Evolutionary conservation across 2,113 vertebrate genomes (phyloP), one percentile per base, ranked within the genome.

Genomic region (Candoia aspera): DNA sequence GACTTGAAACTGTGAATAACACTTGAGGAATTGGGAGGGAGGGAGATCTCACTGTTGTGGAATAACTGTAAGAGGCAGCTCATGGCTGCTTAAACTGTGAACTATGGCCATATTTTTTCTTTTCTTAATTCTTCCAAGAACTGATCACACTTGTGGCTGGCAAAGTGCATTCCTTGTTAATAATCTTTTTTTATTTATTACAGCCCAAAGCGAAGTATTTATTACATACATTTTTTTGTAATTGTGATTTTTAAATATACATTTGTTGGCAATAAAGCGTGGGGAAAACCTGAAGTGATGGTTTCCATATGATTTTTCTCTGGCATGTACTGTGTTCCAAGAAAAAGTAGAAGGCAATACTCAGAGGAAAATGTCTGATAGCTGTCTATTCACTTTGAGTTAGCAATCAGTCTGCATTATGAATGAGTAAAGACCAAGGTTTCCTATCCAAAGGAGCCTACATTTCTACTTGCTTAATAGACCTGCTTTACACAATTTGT

Each of bases 171-270:
- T 98, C 97, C 97, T 98, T 98, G 96, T 98, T 97, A 97, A 96
- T 97, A 97, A 97, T 98, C 97, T 98, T 97, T 98, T 97, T 97
- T 97, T 98, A 99, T 98, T 99, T 99, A 99, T 99, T 99, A 98
- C 98, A 98, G 98, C 97, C 98, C 97, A 98, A 98, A 98, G 96
- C 98, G 97, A 97, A 98, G 97, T 99, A 99, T 99, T 99, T 99
- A 98, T 98, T 98, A 99, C 98, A 98, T 97, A 98, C 93, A 94
- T 91, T 93, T 87, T 96, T 96, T 97, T 96, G 79, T 87, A 96
- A 86, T 86, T 96, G 96, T 90, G 95, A 97, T 97, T 98, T 89
- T 98, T 96, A 95, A 97, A 96, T 97, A 97, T 95, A 94, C 96
- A 95, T 96, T 89, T 96, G 90, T 97, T 97, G 97, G 97, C 97